Percentiles rank a stretch among this genome's conserved stretches.
These are phyloP conservation scores for Plebejus anna DNA, from an alignment of 2,888 invertebrate species.

Conservation along the genomic window DNA sequence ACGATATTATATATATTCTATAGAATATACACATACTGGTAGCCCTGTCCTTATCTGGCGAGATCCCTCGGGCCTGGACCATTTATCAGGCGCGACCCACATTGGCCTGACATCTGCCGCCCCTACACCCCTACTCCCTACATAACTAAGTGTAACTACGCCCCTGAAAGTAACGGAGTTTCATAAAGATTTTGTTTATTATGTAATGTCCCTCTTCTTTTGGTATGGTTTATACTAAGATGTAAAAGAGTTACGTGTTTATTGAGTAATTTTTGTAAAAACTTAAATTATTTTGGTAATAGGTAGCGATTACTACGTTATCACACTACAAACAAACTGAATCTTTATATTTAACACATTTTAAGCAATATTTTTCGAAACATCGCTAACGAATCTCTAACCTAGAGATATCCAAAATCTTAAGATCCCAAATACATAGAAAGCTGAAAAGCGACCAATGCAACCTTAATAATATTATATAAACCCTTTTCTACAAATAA, in stretches of 20 bases:
- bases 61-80: slow-evolving; percentile 48
- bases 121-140: slow-evolving; percentile 40
- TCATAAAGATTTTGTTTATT: slow-evolving; percentile 7
- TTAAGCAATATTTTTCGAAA: not conserved
- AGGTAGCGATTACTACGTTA: no score
- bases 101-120: slow-evolving; percentile 62
- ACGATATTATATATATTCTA: not conserved
- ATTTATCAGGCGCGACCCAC: slow-evolving; percentile 72
- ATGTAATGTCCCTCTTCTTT: not conserved
- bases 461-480: not conserved
- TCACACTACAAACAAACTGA: not conserved
- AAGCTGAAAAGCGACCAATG: not conserved
- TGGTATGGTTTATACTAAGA: not conserved
- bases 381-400: no score
- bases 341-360: not conserved
- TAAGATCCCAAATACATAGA: not conserved
- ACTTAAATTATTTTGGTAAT: no score
- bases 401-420: not conserved
- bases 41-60: slow-evolving; percentile 36
- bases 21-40: not conserved
- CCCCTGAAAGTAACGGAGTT: slow-evolving; percentile 8
- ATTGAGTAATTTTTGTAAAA: not conserved
- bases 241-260: not conserved
- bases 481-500: not conserved
- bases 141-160: slow-evolving; percentile 39